Conservation (phyloP, 2,113 vertebrate genomes). For the Platysternon megacephalum region DNA sequence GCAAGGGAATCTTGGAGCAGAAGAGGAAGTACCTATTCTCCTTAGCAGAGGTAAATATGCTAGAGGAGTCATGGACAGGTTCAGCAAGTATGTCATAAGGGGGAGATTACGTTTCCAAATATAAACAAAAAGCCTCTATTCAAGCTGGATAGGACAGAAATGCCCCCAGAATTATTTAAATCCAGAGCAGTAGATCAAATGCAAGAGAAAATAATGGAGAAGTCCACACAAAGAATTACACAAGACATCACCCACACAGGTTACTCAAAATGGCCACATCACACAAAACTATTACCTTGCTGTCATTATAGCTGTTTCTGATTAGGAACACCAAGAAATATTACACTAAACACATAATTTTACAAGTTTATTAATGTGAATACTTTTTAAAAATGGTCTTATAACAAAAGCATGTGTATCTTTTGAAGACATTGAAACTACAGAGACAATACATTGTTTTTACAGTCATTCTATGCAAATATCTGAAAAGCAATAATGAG, state of each 20-base stretch:
- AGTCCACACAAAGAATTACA: neutral
- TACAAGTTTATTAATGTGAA: slow-evolving; percentile 20
- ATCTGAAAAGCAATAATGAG: neutral
- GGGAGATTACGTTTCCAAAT: neutral
- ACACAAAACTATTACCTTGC: neutral
- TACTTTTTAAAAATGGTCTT: neutral
- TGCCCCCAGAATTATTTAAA: neutral
- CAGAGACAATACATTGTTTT: too few species aligned
- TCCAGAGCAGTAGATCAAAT: neutral
- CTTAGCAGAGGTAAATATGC: neutral
- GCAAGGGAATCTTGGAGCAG: too few species aligned
- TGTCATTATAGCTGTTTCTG: neutral
- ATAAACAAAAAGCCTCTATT: neutral
- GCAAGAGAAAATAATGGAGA: neutral
- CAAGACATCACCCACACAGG: neutral
- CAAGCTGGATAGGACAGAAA: too few species aligned
- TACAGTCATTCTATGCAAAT: neutral
- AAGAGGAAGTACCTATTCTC: neutral
- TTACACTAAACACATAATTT: neutral
- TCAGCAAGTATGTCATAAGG: neutral
- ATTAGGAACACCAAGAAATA: neutral
- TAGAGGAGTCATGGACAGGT: neutral
- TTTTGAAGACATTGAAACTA: neutral
- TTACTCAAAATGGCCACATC: slow-evolving; percentile 6
- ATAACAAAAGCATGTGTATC: neutral